phyloP scores from a whole-genome alignment of 2,113 vertebrate species.

The Colius striatus region DNA sequence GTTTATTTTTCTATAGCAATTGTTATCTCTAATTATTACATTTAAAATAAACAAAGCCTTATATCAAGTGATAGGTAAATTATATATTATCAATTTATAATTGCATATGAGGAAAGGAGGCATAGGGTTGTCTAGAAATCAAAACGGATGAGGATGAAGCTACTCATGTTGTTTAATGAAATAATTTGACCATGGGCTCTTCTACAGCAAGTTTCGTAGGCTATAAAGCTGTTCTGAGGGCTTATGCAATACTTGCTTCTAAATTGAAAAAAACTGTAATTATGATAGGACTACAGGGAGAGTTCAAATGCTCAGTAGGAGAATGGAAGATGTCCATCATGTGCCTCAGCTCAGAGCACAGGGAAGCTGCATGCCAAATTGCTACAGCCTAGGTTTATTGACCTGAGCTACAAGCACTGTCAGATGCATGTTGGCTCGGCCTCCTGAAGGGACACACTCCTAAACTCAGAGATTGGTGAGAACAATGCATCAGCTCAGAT shows the following conservation, averaged over 20 bases:
- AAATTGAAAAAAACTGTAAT: constrained; percentile 45
- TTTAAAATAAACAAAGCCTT: constrained; percentile 50
- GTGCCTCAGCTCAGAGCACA: not conserved
- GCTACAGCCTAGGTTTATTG: not conserved
- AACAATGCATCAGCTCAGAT: not conserved
- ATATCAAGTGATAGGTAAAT: constrained; percentile 21
- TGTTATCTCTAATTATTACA: constrained; percentile 71
- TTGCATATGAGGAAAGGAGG: not conserved
- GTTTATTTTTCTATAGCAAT: constrained; percentile 69
- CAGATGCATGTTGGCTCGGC: fast-evolving
- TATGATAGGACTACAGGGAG: constrained; percentile 30
- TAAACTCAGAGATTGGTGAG: not conserved
- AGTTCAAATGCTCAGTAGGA: constrained; percentile 17
- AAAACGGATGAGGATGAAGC: constrained; percentile 3
- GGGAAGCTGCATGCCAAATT: not conserved
- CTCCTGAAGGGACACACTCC: not conserved
- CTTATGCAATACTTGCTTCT: not conserved
- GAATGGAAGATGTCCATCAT: not conserved
- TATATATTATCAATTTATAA: constrained; percentile 39
- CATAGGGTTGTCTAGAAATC: constrained; percentile 7
- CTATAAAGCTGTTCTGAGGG: not conserved
- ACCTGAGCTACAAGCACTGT: not conserved
- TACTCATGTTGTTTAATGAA: not conserved
- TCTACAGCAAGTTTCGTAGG: not conserved
- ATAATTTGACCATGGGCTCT: constrained; percentile 10